These are phyloP conservation scores for Tiaroga cobitis DNA, from an alignment of 2,797 vertebrate species.

Conservation along the genomic window DNA sequence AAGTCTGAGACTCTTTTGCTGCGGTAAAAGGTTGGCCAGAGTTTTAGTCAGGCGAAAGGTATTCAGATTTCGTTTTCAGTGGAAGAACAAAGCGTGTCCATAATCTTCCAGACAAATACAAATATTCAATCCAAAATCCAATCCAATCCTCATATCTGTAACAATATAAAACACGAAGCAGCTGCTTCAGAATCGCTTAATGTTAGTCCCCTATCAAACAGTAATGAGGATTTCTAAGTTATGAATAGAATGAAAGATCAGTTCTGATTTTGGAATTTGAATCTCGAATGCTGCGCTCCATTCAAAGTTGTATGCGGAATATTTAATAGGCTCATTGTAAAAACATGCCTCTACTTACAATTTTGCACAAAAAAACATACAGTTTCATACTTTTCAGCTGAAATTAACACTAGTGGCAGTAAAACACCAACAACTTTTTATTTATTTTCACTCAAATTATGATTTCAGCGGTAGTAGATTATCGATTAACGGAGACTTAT, in stretches of 20 bases:
- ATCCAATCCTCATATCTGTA: background rate
- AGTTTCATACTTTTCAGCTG: background rate
- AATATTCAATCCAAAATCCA: background rate
- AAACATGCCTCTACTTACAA: background rate
- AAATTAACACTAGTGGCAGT: background rate
- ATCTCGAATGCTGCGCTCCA: background rate
- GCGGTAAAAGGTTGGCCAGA: background rate
- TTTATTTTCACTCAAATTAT: background rate
- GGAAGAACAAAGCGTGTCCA: slow-evolving; percentile 3
- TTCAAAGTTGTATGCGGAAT: background rate
- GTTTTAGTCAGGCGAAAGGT: background rate
- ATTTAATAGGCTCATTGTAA: background rate
- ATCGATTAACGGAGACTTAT: background rate
- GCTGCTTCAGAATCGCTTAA: slow-evolving; percentile 4
- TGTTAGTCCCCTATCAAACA: background rate
- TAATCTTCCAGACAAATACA: background rate
- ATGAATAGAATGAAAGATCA: background rate
- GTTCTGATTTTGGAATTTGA: background rate
- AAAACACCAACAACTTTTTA: background rate
- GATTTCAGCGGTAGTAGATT: background rate
- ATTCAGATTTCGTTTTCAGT: background rate
- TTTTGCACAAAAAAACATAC: background rate
- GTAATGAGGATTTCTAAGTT: slow-evolving; percentile 2
- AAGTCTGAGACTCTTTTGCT: slow-evolving; percentile 13
- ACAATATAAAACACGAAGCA: background rate